phyloP scores from a whole-genome alignment of 2,797 vertebrate species.

The Falco novaeseelandiae region DNA sequence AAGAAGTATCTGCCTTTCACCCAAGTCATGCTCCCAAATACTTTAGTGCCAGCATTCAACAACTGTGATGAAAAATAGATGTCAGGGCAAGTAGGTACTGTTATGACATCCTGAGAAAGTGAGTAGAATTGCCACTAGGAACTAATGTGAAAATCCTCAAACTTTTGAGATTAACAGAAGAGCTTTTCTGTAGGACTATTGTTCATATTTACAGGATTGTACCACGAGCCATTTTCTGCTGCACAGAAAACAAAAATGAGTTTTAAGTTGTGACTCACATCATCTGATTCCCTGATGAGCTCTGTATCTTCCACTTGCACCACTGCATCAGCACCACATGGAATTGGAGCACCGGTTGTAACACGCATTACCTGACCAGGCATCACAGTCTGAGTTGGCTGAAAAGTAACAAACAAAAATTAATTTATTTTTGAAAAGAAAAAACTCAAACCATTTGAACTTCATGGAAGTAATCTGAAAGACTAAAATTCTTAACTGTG shows the following conservation, averaged over 20 bases:
- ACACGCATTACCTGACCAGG: slow-evolving; percentile 98
- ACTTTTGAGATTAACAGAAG: neutral
- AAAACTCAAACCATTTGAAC: neutral
- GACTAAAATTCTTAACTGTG: neutral
- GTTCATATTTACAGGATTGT: neutral
- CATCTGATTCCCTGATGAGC: slow-evolving; percentile 96
- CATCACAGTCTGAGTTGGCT: slow-evolving; percentile 99
- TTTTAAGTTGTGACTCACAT: slow-evolving; percentile 81
- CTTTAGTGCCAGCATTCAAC: neutral
- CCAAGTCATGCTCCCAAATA: neutral
- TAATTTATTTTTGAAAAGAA: neutral
- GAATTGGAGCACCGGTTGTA: slow-evolving; percentile 96
- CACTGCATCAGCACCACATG: slow-evolving; percentile 96
- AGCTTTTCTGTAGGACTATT: neutral
- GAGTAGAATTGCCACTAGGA: neutral
- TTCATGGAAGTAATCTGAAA: neutral
- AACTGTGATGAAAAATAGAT: neutral
- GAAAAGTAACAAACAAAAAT: slow-evolving; percentile 5
- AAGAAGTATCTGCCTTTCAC: neutral
- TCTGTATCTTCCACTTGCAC: slow-evolving; percentile 98
- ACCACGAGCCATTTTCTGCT: neutral
- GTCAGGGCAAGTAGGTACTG: neutral
- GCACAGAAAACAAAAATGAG: neutral
- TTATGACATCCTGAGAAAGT: neutral
- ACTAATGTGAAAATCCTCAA: neutral